phyloP scores from a whole-genome alignment of 2,113 vertebrate genomes.

The human (Homo sapiens) region DNA sequence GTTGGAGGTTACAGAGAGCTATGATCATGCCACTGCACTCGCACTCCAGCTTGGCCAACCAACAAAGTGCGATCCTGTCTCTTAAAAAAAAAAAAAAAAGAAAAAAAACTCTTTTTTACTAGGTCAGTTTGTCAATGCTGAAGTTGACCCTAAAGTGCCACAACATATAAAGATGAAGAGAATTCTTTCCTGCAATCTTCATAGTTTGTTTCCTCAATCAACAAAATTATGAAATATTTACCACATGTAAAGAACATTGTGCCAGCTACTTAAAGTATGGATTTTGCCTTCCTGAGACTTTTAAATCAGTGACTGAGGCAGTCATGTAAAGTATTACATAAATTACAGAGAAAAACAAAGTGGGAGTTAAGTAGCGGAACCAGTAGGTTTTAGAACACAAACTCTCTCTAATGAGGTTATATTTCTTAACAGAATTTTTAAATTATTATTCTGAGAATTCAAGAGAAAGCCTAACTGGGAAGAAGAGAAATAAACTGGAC shows the following conservation, averaged over 20 bases:
- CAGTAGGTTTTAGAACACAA: background rate
- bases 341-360: background rate
- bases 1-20: too few species aligned
- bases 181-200: background rate
- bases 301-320: background rate
- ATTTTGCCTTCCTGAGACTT: background rate
- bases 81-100: too few species aligned
- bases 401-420: background rate
- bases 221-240: background rate
- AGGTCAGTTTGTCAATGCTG: background rate
- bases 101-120: background rate
- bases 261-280: background rate
- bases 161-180: constrained; percentile 29
- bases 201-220: background rate
- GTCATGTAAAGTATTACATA: background rate
- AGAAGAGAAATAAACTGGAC: background rate
- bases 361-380: background rate
- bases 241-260: background rate
- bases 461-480: constrained; percentile 2
- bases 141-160: background rate
- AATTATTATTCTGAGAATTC: constrained; percentile 7
- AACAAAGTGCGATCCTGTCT: too few species aligned
- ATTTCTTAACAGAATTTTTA: background rate
- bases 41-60: too few species aligned
- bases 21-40: too few species aligned